Percentiles rank a stretch among this genome's conserved stretches.
phyloP scores from a whole-genome alignment of 2,797 vertebrate genomes.

The Mormyrus hasselquistii region DNA sequence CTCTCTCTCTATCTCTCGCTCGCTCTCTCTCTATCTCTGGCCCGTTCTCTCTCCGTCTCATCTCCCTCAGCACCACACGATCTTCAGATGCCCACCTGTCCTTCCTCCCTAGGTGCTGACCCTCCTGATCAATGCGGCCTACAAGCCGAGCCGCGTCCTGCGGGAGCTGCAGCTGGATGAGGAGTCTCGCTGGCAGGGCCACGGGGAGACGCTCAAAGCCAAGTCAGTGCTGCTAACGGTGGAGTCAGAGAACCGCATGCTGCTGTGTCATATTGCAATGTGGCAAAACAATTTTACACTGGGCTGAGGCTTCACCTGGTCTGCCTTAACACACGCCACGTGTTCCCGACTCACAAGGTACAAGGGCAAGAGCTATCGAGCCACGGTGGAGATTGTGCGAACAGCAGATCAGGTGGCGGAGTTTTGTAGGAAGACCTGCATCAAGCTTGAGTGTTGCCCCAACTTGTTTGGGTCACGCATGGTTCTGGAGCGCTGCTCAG shows the following conservation, averaged over 20 bases:
- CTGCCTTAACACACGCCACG: neutral
- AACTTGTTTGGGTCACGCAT: conserved; percentile 93
- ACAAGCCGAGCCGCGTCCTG: conserved; percentile 95
- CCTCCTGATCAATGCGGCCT: conserved; percentile 91
- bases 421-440: conserved; percentile 94
- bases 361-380: conserved; percentile 96
- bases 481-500: conserved; percentile 91
- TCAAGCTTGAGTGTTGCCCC: conserved; percentile 94
- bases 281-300: neutral
- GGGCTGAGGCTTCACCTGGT: neutral
- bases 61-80: neutral
- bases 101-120: conserved; percentile 73
- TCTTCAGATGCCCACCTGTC: neutral
- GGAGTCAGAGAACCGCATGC: neutral
- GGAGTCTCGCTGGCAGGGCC: conserved; percentile 88
- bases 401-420: conserved; percentile 89
- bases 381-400: conserved; percentile 92
- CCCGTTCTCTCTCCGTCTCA: neutral
- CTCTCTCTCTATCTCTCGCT: neutral
- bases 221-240: conserved; percentile 67
- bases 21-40: neutral
- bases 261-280: neutral
- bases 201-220: conserved; percentile 94
- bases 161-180: conserved; percentile 92
- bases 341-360: conserved; percentile 69